Percentiles rank a stretch among this genome's conserved stretches.
Conservation (phyloP, 2,113 vertebrate genomes). For the Percina caprodes region DNA sequence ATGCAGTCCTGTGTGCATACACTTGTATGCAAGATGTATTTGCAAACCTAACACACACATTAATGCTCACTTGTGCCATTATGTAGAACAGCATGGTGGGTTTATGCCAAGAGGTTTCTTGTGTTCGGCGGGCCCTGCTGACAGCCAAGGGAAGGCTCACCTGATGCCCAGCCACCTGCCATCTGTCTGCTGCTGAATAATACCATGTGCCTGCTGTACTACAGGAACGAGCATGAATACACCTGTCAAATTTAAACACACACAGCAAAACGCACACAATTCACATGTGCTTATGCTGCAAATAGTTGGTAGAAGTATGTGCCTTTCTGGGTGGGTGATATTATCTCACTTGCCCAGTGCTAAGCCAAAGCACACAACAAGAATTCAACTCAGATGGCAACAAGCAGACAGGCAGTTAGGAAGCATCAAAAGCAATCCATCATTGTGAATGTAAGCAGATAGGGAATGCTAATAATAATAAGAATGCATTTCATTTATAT, state of each 20-base stretch:
- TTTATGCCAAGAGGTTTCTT: constrained; percentile 45
- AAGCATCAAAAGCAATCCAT: background rate
- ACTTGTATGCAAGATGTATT: background rate
- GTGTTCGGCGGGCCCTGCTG: constrained; percentile 27
- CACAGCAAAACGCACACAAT: constrained; percentile 25
- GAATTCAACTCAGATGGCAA: background rate
- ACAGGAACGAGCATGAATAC: constrained; percentile 22
- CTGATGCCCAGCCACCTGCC: constrained; percentile 70
- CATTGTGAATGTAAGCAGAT: background rate
- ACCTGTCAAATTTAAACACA: constrained; percentile 46
- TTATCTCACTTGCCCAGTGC: constrained; percentile 5
- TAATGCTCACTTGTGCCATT: background rate
- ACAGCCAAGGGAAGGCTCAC: constrained; percentile 65
- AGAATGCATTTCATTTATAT: too few species aligned
- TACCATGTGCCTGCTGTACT: constrained; percentile 35
- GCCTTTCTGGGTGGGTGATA: constrained; percentile 22
- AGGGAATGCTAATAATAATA: too few species aligned
- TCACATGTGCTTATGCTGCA: constrained; percentile 7
- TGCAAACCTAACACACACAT: background rate
- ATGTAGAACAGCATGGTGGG: constrained; percentile 1
- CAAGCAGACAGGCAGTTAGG: background rate
- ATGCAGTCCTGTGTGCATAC: background rate
- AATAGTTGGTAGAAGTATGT: constrained; percentile 21
- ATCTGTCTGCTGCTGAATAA: constrained; percentile 68
- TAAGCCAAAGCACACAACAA: constrained; percentile 8